Base-by-base conservation (phyloP, 2,888 invertebrate species). In the Micropterix aruncella region DNA sequence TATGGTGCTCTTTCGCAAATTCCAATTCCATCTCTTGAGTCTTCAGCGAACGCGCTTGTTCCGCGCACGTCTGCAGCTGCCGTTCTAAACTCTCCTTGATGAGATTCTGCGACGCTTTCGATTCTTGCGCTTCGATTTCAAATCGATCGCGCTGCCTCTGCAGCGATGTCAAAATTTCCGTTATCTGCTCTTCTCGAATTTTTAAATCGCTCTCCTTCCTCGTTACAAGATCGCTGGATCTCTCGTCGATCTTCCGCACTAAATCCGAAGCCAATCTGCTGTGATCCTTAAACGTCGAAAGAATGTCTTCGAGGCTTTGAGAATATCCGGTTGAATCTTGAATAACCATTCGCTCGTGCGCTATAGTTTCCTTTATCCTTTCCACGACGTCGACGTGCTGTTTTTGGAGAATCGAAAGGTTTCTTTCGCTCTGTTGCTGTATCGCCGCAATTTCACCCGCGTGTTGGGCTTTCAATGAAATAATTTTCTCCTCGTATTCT, bases 61-160 rank as follows among this genome's bases (percentile, higher is more conserved):
- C 27, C 18, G 57, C 54, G 12, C 56, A 53, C 55, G 72, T 73
- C 53, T 67, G 60, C 40, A 64, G 74, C 67, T 77, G 77, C 58
- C 78, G 77, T 42, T 72, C 73, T 17, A 77, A 55, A 56, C 77
- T 70, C 7, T 62, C 58, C 58, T 79, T 78, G 16, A 78, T 59
- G 57, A 66, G 67, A 56, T 72, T 65, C 0, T 77, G 66, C 41
- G 71, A 57, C 14, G 68, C 66, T 50, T 75, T 62, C 19, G 69
- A 66, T 55, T 76, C 73, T 3, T 60, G 50, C 52, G 77, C 68
- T 54, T 79, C 78, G 1, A 52, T 60, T 54, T 78, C 77, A 19
- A 75, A 71, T 44, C 65, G 60, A 52, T 70, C 73, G 42, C 73
- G 61, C 50, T 75, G 75, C 48, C 64, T 73, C 53, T 74, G 74